Evolutionary conservation across 2,797 vertebrate genomes (phyloP).

Genomic region (Anableps anableps): DNA sequence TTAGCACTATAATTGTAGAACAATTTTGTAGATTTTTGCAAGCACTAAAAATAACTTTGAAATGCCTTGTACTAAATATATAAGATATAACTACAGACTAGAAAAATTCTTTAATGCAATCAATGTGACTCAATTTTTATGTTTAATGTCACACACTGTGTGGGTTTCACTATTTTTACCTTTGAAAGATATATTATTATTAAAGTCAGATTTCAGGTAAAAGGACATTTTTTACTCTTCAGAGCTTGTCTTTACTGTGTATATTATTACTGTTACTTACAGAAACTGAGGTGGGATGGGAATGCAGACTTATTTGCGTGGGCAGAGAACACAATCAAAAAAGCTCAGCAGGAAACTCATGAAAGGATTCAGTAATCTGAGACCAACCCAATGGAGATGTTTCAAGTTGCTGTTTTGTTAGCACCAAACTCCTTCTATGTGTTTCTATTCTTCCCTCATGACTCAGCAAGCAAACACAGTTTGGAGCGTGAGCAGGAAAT

Average conservation of each 20-base stretch:
- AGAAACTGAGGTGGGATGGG: not conserved
- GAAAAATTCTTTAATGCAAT: not conserved
- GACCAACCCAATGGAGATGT: constrained; percentile 2
- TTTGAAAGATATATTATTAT: too few relatives aligned
- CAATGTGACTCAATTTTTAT: not conserved
- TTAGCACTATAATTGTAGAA: constrained; percentile 40
- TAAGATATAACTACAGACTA: not conserved
- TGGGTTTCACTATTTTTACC: not conserved
- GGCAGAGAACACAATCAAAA: not conserved
- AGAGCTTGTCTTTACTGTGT: not conserved
- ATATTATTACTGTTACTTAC: not conserved
- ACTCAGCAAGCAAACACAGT: constrained; percentile 30
- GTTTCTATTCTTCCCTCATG: constrained; percentile 11
- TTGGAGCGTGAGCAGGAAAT: not conserved
- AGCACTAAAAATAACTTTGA: not conserved
- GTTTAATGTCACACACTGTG: not conserved
- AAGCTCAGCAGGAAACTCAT: not conserved
- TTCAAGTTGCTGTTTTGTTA: constrained; percentile 2
- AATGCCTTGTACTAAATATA: not conserved
- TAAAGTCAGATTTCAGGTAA: not conserved
- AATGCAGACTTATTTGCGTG: not conserved
- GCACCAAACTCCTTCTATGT: constrained; percentile 7
- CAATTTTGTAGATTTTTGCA: not conserved
- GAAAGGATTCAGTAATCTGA: not conserved
- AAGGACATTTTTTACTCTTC: not conserved